Conservation (phyloP, 2,113 vertebrate genomes). For the Chascanopsetta lugubris region DNA sequence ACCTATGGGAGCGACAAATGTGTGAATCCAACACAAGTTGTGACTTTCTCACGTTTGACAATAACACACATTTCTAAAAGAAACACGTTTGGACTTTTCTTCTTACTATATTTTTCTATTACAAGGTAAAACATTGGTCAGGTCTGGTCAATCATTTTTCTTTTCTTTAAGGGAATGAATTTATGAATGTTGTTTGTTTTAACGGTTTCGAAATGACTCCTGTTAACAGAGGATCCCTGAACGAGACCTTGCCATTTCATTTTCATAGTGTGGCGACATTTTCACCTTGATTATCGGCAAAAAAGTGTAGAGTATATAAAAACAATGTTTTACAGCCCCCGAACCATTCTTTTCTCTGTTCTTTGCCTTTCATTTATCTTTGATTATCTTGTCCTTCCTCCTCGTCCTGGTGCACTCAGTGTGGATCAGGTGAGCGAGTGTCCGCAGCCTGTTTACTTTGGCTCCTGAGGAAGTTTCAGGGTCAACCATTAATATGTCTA, state of each 20-base stretch:
- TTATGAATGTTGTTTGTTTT: no score
- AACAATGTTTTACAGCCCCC: neutral
- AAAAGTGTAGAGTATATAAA: neutral
- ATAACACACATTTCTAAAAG: no score
- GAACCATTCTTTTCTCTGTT: neutral
- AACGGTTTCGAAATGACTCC: no score
- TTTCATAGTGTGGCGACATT: neutral
- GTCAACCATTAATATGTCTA: conserved; percentile 69
- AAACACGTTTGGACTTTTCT: no score
- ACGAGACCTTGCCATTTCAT: neutral
- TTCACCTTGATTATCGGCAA: neutral
- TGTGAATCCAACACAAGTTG: no score
- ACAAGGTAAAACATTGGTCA: no score
- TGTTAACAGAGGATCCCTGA: no score
- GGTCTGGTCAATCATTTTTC: no score
- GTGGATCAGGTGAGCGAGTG: conserved; percentile 9
- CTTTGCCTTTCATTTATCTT: conserved; percentile 9
- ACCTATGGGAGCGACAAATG: no score
- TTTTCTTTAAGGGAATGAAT: no score
- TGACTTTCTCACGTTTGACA: no score
- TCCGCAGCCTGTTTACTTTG: conserved; percentile 52
- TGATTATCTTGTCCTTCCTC: conserved; percentile 5
- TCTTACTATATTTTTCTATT: no score
- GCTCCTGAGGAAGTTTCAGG: conserved; percentile 63
- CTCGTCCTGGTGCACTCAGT: conserved; percentile 8